Percentiles rank a stretch among this genome's conserved stretches.
phyloP scores from a whole-genome alignment of 2,797 vertebrate genomes.

The Enteromius afrohamiltoni region DNA sequence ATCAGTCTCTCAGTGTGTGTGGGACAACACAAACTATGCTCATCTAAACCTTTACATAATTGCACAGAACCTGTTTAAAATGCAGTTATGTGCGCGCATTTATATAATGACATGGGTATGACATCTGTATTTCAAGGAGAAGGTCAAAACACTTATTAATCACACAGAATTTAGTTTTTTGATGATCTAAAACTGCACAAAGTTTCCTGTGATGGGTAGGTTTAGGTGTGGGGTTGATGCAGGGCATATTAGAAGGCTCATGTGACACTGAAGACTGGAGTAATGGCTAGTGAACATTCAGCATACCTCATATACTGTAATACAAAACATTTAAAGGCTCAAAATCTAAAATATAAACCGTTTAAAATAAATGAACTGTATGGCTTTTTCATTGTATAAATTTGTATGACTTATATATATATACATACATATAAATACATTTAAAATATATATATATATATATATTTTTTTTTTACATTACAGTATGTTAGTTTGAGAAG shows the following conservation, averaged over 20 bases:
- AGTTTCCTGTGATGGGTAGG: too few species aligned
- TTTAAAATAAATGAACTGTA: not conserved
- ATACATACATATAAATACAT: too few species aligned
- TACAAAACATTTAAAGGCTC: not conserved
- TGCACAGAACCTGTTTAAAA: not conserved
- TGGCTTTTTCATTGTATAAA: not conserved
- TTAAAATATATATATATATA: too few species aligned
- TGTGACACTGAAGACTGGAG: not conserved
- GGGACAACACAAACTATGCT: not conserved
- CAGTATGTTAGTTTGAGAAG: too few species aligned
- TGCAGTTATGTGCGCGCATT: not conserved
- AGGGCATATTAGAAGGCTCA: not conserved
- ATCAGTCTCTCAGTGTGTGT: not conserved
- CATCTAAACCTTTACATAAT: not conserved
- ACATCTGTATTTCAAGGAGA: too few species aligned
- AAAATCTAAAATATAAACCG: not conserved
- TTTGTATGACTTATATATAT: not conserved
- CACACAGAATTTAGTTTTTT: too few species aligned
- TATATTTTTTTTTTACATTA: too few species aligned
- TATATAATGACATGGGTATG: too few species aligned
- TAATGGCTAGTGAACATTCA: not conserved
- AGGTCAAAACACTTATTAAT: too few species aligned
- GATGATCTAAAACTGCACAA: too few species aligned
- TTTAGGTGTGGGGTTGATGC: too few species aligned
- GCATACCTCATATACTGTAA: not conserved